Evolutionary conservation across 2,888 invertebrate genomes (phyloP).

Genomic region (Stenichneumon culpator): DNA sequence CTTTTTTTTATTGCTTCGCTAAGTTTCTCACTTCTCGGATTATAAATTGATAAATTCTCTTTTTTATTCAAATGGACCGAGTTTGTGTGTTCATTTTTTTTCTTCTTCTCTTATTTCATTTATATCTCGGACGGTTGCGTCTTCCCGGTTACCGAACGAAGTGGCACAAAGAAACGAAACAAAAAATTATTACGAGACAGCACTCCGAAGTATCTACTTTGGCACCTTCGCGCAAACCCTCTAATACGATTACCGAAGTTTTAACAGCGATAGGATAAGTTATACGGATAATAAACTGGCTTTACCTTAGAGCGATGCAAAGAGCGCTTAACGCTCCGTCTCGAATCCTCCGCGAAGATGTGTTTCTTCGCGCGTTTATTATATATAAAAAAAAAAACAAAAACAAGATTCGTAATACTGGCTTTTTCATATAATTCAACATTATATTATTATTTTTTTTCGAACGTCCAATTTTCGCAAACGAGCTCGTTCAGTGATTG

Average conservation of each 20-base stretch:
- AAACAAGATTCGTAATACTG: constrained; percentile 78
- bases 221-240: constrained; percentile 76
- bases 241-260: constrained; percentile 50
- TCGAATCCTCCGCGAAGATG: constrained; percentile 44
- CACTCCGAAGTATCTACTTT: constrained; percentile 76
- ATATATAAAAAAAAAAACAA: constrained; percentile 37
- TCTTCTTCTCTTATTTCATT: not conserved
- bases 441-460: constrained; percentile 72
- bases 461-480: constrained; percentile 60
- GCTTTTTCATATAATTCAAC: constrained; percentile 75
- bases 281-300: constrained; percentile 65
- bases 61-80: constrained; percentile 47
- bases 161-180: constrained; percentile 28
- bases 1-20: constrained; percentile 57
- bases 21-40: constrained; percentile 54
- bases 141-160: constrained; percentile 12
- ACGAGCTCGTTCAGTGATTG: constrained; percentile 82
- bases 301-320: constrained; percentile 54
- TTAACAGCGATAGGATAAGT: constrained; percentile 48
- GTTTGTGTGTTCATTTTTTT: constrained; percentile 9
- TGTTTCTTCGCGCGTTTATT: constrained; percentile 26
- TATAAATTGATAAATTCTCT: constrained; percentile 51
- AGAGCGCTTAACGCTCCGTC: constrained; percentile 41
- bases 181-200: constrained; percentile 27
- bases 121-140: constrained; percentile 21